Percentiles rank a stretch among this genome's conserved stretches.
phyloP scores from a whole-genome alignment of 1,140 invertebrate species.

The Bombus sylvicola region DNA sequence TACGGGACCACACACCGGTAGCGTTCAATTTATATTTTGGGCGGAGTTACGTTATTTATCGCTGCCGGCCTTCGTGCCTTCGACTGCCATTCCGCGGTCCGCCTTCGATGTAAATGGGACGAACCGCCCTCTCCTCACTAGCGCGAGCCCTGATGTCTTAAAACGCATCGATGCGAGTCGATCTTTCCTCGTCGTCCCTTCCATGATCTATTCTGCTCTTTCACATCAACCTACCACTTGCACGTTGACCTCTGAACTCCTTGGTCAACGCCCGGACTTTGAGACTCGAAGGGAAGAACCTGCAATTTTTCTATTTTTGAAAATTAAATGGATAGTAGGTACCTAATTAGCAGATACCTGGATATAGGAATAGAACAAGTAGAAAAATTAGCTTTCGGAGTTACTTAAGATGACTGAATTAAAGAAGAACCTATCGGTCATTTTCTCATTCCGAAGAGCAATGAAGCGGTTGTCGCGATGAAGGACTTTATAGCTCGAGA shows the following conservation, averaged over 20 bases:
- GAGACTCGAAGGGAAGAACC: not conserved
- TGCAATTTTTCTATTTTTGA: too few species aligned
- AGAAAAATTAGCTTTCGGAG: too few species aligned
- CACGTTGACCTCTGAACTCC: conserved; percentile 30
- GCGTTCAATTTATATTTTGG: conserved; percentile 80
- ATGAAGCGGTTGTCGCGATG: not conserved
- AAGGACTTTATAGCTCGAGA: not conserved
- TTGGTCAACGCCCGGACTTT: not conserved
- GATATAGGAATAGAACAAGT: too few species aligned
- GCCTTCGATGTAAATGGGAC: conserved; percentile 72
- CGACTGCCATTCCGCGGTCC: conserved; percentile 72
- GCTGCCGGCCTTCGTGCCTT: conserved; percentile 70
- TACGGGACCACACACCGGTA: conserved; percentile 77
- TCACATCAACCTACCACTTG: not conserved
- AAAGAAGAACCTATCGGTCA: not conserved
- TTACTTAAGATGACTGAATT: not conserved
- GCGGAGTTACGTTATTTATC: conserved; percentile 78
- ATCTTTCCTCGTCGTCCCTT: conserved; percentile 18
- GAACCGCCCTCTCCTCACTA: conserved; percentile 57
- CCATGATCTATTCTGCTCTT: not conserved
- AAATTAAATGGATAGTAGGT: too few species aligned
- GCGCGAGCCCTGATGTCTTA: conserved; percentile 41
- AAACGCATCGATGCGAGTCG: conserved; percentile 54
- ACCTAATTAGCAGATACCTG: too few species aligned
- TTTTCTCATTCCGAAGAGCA: not conserved